Conservation (phyloP, 2,888 invertebrate species). For the Rutpela maculata region DNA sequence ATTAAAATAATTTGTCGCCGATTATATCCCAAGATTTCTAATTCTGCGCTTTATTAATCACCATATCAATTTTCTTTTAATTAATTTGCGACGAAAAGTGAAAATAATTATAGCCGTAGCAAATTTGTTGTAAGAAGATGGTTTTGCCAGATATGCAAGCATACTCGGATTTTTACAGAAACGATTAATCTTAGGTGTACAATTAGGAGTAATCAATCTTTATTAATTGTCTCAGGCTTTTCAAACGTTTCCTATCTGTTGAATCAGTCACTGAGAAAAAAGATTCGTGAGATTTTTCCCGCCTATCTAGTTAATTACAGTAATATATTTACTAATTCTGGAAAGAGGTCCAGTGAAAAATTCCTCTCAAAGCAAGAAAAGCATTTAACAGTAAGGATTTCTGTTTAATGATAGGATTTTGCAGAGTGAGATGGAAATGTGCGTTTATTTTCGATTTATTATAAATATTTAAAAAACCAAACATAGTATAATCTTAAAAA, state of each 20-base stretch:
- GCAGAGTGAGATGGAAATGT: too few species aligned
- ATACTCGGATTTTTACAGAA: not conserved
- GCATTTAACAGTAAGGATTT: not conserved
- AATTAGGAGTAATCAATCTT: conserved; percentile 35
- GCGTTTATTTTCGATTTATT: too few species aligned
- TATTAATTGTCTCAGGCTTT: conserved; percentile 29
- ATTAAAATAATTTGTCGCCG: too few species aligned
- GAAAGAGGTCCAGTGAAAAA: not conserved
- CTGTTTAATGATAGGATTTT: too few species aligned
- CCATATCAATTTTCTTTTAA: too few species aligned
- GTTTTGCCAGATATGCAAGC: not conserved
- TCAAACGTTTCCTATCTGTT: conserved; percentile 4
- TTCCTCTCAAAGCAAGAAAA: not conserved
- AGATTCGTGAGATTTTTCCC: not conserved
- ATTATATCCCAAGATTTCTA: too few species aligned
- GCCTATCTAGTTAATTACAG: conserved; percentile 13
- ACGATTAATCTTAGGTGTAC: conserved; percentile 28
- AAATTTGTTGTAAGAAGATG: not conserved
- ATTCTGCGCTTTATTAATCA: too few species aligned
- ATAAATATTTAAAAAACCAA: too few species aligned
- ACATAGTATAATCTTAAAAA: too few species aligned
- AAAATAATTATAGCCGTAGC: not conserved
- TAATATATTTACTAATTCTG: conserved; percentile 9
- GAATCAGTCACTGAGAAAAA: conserved; percentile 13
- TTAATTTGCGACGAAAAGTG: not conserved